These are phyloP conservation scores for Myzus persicae DNA, from an alignment of 1,140 invertebrate genomes.

Conservation along the genomic window DNA sequence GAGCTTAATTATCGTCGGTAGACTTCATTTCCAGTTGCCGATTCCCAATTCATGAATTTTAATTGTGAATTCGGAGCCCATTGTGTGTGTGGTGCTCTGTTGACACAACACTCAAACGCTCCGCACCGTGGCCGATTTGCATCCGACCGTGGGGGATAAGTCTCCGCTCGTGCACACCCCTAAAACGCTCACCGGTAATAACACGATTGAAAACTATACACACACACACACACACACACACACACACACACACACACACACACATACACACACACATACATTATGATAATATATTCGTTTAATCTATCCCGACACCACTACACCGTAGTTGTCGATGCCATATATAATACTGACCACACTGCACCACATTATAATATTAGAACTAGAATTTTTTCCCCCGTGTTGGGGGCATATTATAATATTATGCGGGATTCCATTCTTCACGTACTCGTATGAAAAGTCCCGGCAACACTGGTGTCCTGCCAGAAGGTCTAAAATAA, in stretches of 20 bases:
- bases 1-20: conserved; percentile 15
- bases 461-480: too few relatives aligned
- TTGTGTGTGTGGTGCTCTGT: not conserved
- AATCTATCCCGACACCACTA: not conserved
- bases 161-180: not conserved
- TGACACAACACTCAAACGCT: not conserved
- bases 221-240: too few relatives aligned
- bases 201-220: not conserved
- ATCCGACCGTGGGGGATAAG: not conserved
- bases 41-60: conserved; percentile 9
- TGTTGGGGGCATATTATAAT: not conserved
- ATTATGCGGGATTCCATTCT: too few relatives aligned
- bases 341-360: not conserved
- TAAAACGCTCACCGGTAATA: not conserved
- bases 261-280: too few relatives aligned
- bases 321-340: not conserved
- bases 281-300: not conserved
- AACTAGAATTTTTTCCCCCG: not conserved
- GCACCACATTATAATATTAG: not conserved
- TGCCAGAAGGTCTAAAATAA: too few relatives aligned
- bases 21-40: not conserved
- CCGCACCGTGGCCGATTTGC: not conserved
- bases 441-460: too few relatives aligned
- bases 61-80: conserved; percentile 1
- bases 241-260: too few relatives aligned